Percentiles rank a stretch among this genome's conserved stretches.
Evolutionary conservation across 2,888 invertebrate species (phyloP).

Genomic region (Automeris io): DNA sequence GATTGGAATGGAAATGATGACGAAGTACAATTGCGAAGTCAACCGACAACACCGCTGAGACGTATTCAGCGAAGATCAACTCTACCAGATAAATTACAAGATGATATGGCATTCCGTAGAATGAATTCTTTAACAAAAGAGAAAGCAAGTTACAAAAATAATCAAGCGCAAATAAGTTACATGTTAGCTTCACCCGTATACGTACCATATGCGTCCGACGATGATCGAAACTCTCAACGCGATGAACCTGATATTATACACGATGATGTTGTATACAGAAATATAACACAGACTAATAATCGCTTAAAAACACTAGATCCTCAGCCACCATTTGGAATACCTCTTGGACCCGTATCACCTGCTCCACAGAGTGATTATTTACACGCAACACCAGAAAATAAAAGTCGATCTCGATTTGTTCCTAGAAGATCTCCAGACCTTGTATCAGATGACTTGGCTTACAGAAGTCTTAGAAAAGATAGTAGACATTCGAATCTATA

Average conservation of each 20-base stretch:
- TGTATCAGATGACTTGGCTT: constrained; percentile 92
- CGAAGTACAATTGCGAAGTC: constrained; percentile 62
- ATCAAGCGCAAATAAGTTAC: constrained; percentile 79
- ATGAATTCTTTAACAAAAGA: constrained; percentile 78
- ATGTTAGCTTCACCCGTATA: constrained; percentile 83
- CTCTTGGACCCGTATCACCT: constrained; percentile 87
- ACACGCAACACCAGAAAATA: constrained; percentile 82
- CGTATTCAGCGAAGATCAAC: constrained; percentile 62
- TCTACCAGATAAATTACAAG: constrained; percentile 81
- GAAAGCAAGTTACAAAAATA: constrained; percentile 55
- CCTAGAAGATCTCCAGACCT: constrained; percentile 86
- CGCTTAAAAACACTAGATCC: constrained; percentile 84
- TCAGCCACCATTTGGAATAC: constrained; percentile 94
- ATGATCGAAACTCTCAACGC: constrained; percentile 73
- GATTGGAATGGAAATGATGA: constrained; percentile 73
- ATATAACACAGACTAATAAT: constrained; percentile 86
- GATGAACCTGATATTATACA: constrained; percentile 88
- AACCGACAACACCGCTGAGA: constrained; percentile 63
- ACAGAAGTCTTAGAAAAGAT: constrained; percentile 90
- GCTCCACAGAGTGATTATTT: constrained; percentile 90
- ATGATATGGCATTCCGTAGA: constrained; percentile 89
- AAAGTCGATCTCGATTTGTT: constrained; percentile 78
- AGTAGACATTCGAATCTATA: constrained; percentile 74
- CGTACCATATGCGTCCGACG: constrained; percentile 65
- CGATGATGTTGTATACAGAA: constrained; percentile 91